A percentile compares a stretch with the other conserved stretches of the same genome.
phyloP scores from a whole-genome alignment of 2,888 invertebrate species.

The Tenthredo mesomela region DNA sequence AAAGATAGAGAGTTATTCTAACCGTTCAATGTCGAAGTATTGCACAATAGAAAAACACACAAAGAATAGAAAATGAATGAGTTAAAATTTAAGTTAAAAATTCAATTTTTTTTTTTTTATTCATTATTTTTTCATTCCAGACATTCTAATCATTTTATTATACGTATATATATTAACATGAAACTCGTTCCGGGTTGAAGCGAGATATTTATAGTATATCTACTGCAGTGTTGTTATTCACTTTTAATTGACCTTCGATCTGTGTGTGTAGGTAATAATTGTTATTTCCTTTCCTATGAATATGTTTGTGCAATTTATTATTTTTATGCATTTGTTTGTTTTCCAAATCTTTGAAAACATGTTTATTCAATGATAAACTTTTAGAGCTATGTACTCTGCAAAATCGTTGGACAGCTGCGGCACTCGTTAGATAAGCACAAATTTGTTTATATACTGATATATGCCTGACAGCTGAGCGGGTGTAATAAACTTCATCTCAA shows the following conservation, averaged over 20 bases:
- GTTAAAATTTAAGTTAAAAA: too few species aligned
- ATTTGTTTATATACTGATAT: neutral
- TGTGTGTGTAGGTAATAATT: neutral
- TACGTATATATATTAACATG: neutral
- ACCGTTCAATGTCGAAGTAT: too few species aligned
- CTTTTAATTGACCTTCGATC: constrained; percentile 3
- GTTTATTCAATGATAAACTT: neutral
- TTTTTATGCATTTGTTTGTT: neutral
- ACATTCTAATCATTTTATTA: neutral
- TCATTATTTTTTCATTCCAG: neutral
- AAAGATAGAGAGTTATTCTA: neutral
- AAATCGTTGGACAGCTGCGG: neutral
- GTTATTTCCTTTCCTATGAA: neutral
- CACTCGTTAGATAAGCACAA: neutral
- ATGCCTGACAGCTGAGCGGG: neutral
- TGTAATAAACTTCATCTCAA: neutral
- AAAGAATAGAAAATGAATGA: too few species aligned
- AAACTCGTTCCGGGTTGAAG: neutral
- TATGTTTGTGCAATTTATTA: neutral
- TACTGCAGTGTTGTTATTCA: constrained; percentile 11
- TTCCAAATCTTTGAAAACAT: constrained; percentile 13
- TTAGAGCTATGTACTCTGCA: too few species aligned
- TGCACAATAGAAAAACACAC: too few species aligned
- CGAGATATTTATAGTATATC: neutral
- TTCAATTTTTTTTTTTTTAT: neutral